These are phyloP conservation scores for Stenotaenia linearis DNA, from an alignment of 2,888 invertebrate species.

Conservation along the genomic window DNA sequence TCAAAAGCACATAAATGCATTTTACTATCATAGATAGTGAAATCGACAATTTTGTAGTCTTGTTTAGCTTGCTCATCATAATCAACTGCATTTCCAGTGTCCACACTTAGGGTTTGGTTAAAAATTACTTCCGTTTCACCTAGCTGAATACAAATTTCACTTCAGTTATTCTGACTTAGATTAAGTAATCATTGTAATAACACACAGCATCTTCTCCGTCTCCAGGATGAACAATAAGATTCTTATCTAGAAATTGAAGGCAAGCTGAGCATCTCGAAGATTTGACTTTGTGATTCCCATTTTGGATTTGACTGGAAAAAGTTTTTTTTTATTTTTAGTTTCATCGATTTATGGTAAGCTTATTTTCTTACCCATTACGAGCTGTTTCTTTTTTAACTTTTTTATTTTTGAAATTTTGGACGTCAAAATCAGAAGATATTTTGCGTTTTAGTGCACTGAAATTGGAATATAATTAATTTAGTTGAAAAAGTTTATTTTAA, in stretches of 20 bases:
- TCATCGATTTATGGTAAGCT: no score
- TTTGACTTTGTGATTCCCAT: not conserved
- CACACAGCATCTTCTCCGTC: not conserved
- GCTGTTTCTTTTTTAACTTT: no score
- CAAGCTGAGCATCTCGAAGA: not conserved
- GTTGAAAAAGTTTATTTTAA: no score
- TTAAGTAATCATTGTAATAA: not conserved
- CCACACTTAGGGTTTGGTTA: not conserved
- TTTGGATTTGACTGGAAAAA: not conserved
- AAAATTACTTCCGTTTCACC: not conserved
- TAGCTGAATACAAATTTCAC: not conserved
- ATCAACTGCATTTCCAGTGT: not conserved
- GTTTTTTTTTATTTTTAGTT: not conserved
- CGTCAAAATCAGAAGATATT: no score
- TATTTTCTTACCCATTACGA: no score
- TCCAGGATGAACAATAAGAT: not conserved
- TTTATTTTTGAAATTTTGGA: no score
- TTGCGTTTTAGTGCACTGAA: no score
- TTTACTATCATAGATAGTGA: conserved; percentile 68
- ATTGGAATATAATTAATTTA: no score
- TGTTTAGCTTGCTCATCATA: not conserved
- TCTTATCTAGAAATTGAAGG: not conserved
- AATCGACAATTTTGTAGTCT: conserved; percentile 57
- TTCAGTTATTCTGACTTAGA: not conserved
- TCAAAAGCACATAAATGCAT: conserved; percentile 75